These are phyloP conservation scores for Globodera ellingtonae DNA, from an alignment of 1,140 invertebrate genomes.

Conservation along the genomic window DNA sequence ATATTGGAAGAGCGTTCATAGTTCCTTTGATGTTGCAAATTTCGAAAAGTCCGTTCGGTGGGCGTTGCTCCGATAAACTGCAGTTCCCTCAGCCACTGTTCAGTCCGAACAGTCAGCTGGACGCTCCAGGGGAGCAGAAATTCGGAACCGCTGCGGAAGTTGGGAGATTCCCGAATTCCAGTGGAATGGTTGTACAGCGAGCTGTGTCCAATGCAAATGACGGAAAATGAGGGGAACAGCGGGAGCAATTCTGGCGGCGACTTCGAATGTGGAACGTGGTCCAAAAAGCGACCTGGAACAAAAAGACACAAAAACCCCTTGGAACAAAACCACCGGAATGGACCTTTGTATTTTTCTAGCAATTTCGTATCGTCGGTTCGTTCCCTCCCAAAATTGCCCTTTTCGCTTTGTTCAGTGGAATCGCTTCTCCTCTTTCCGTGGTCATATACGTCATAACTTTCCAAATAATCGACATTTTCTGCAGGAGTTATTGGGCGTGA, in stretches of 20 bases:
- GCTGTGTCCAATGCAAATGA: slow-evolving; percentile 84
- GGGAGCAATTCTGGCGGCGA: slow-evolving; percentile 70
- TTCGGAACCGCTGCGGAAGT: slow-evolving; percentile 84
- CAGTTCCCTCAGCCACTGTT: slow-evolving; percentile 68
- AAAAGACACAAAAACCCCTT: too few relatives aligned
- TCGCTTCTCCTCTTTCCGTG: background rate
- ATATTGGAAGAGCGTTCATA: slow-evolving; percentile 48
- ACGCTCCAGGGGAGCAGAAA: slow-evolving; percentile 94
- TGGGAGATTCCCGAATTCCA: slow-evolving; percentile 74
- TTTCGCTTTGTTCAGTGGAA: slow-evolving; percentile 1
- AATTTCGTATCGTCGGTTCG: slow-evolving; percentile 20
- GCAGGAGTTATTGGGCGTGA: background rate
- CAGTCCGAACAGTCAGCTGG: slow-evolving; percentile 71
- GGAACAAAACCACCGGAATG: background rate
- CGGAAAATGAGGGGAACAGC: slow-evolving; percentile 86
- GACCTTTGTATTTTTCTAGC: slow-evolving; percentile 38
- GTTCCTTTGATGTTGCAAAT: slow-evolving; percentile 40
- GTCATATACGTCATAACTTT: slow-evolving; percentile 30
- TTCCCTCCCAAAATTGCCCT: background rate
- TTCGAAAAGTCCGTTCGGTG: slow-evolving; percentile 30
- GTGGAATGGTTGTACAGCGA: slow-evolving; percentile 87
- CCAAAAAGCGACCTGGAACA: slow-evolving; percentile 35
- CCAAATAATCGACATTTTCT: slow-evolving; percentile 31
- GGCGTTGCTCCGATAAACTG: slow-evolving; percentile 50
- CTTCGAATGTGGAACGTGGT: slow-evolving; percentile 35